phyloP scores from a whole-genome alignment of 2,797 vertebrate genomes.

The Pangasius sanitwongsei region DNA sequence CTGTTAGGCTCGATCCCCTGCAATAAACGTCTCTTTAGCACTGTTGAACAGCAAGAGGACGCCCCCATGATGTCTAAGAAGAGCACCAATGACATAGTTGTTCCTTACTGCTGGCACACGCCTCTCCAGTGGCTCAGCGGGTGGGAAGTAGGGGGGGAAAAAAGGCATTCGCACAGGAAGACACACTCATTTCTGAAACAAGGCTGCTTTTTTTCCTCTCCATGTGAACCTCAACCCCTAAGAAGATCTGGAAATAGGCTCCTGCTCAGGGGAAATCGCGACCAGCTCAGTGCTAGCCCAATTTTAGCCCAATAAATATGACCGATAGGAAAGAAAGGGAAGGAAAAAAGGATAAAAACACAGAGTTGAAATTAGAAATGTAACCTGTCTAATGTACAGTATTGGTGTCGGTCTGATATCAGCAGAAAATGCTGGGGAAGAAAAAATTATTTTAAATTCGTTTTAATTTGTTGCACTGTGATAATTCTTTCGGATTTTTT shows the following conservation, averaged over 20 bases:
- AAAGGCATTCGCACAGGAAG: constrained; percentile 43
- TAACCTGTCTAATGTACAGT: not conserved
- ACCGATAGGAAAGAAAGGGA: constrained; percentile 27
- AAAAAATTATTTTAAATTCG: too few relatives aligned
- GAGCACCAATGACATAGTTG: constrained; percentile 30
- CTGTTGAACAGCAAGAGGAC: constrained; percentile 19
- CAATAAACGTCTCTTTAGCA: constrained; percentile 17
- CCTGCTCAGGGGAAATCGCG: constrained; percentile 51
- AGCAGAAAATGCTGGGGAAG: not conserved
- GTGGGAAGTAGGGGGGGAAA: not conserved
- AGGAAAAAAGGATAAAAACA: constrained; percentile 35
- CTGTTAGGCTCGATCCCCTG: not conserved
- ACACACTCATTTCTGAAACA: constrained; percentile 54
- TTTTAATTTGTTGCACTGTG: not conserved
- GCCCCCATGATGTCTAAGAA: constrained; percentile 36
- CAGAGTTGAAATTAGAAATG: not conserved
- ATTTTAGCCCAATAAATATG: constrained; percentile 52
- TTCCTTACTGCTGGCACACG: constrained; percentile 27
- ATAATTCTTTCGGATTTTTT: too few relatives aligned
- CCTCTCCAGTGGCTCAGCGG: constrained; percentile 28
- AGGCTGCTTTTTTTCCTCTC: constrained; percentile 55
- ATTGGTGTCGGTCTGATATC: not conserved
- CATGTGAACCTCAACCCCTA: constrained; percentile 54
- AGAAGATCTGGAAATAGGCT: constrained; percentile 62
- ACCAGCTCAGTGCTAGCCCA: constrained; percentile 53